Evolutionary conservation across 2,113 vertebrate genomes (phyloP), one percentile per base, ranked within the genome.

Genomic region (Sciurus niger): DNA sequence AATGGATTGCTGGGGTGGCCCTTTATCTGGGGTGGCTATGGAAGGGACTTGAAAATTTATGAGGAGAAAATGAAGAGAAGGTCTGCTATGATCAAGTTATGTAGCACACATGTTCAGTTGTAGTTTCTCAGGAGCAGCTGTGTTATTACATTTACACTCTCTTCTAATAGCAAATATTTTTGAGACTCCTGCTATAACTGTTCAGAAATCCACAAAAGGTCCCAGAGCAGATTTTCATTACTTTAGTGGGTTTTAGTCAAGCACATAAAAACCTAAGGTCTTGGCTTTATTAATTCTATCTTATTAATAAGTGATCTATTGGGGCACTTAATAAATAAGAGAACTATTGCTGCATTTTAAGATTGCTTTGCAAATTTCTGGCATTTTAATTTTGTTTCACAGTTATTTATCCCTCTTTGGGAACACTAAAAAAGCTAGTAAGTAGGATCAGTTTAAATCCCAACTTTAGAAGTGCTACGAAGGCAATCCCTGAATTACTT

Each of bases 171-270:
- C 43, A 95, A 67, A 16, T 87, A 28, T 48, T 85, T 84, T 73
- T 89, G 67, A 92, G 48, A 76, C 17, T 70, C 30, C 53, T 13
- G 16, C 5, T 89, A 25, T 43, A 51, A 91, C 58, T 72, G 16
- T 74, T 93, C 48, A 74, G 87, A 86, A 95, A 89, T 28, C 53
- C 40, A 73, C 32, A 79, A 0, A 87, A 0, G 37, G 17, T 25
- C 5, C 18, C 40, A 73, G 34, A 22, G 25, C 46, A 72, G 65
- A 82, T 84, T 85, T 72, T 88, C 70, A 55, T 4, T 13, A 67
- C 30, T 32, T 93, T n/a, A n/a, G 51, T 46, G 25, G 34, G 20
- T 80, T 70, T 92, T 86, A 63, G 46, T 89, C 34, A 96, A 94
- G 30, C 17, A 95, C 40, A 92, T 28, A 37, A 55, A 93, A 53